A percentile compares a stretch with the other conserved stretches of the same genome.
phyloP scores from a whole-genome alignment of 1,140 invertebrate genomes.

The Eumeta japonica region DNA sequence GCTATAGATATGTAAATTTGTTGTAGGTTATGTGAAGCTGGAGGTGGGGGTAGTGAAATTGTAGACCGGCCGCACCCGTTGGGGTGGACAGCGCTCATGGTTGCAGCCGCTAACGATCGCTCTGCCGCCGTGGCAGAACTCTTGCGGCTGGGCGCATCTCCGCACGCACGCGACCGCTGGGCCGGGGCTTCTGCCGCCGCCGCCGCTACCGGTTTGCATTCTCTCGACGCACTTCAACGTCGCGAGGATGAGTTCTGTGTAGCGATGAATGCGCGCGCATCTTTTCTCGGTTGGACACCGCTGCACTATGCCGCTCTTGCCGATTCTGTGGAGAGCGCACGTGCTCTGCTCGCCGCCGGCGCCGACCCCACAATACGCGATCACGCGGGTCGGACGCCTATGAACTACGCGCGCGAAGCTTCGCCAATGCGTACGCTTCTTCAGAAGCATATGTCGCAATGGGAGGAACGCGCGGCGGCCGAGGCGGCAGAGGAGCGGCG shows the following conservation, averaged over 20 bases:
- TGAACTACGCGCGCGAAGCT: slow-evolving; percentile 69
- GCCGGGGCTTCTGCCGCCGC: slow-evolving; percentile 68
- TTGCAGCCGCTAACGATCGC: slow-evolving; percentile 77
- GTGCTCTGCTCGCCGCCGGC: slow-evolving; percentile 64
- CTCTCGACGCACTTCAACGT: slow-evolving; percentile 65
- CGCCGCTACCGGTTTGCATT: slow-evolving; percentile 57
- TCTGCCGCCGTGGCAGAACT: slow-evolving; percentile 66
- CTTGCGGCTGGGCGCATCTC: slow-evolving; percentile 70
- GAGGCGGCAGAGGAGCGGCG: slow-evolving; percentile 73
- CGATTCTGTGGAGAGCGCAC: slow-evolving; percentile 65
- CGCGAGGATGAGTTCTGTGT: slow-evolving; percentile 81
- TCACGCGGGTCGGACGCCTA: slow-evolving; percentile 66
- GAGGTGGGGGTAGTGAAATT: too few species aligned
- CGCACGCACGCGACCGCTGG: slow-evolving; percentile 79
- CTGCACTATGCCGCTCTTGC: slow-evolving; percentile 86
- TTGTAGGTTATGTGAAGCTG: too few species aligned
- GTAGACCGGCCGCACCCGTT: slow-evolving; percentile 72
- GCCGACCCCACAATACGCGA: slow-evolving; percentile 75
- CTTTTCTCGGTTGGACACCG: slow-evolving; percentile 83
- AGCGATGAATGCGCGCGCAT: slow-evolving; percentile 70
- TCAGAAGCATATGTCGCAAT: slow-evolving; percentile 19
- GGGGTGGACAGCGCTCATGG: slow-evolving; percentile 86
- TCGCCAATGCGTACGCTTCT: slow-evolving; percentile 31
- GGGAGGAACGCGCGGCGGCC: slow-evolving; percentile 33
- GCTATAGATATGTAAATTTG: too few species aligned